Base-by-base conservation (phyloP, 2,113 vertebrate species). In the Istiophorus platypterus region DNA sequence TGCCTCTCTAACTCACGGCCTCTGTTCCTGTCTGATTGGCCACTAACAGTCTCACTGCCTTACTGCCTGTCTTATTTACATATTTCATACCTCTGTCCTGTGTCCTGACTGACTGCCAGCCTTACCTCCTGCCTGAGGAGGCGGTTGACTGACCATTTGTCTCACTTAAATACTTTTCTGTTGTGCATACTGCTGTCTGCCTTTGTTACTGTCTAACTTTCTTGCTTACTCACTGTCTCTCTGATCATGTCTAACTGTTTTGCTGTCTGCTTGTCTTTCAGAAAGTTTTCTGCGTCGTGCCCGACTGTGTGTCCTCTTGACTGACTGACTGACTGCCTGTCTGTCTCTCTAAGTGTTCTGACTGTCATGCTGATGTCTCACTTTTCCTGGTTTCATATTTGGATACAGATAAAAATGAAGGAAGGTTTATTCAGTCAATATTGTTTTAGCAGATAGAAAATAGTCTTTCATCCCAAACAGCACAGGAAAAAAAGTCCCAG, bases 401-500 rank as follows among this genome's bases (percentile, higher is more conserved):
- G 27, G 29, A 51, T 47, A 27, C n/a, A n/a, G n/a, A n/a, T n/a
- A n/a, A n/a, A n/a, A n/a, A n/a, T n/a, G n/a, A 64, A 65, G 81
- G 71, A 80, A 61, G 84, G 47, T 64, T 70, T 79, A 72, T 79
- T 68, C 58, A 42, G 72, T 81, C 69, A 54, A 24, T 71, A 69
- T 84, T 75, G 78, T 84, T 84, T 86, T 67, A 77, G 72, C 64
- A 71, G 61, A 73, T 41, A 57, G 34, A 76, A 51, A 84, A 75
- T 61, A 65, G 78, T 73, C 76, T 83, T 74, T 91, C 66, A 87
- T 58, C 61, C 52, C 7, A 58, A 81, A 85, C 76, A 65, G 86
- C 62, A 59, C 58, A 54, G 63, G 20, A 51, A 67, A 71, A 81
- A 78, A 56, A 56, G 70, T 59, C 72, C 49, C 49, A 65, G 47